A percentile compares a stretch with the other conserved stretches of the same genome.
Conservation (phyloP, 2,888 invertebrate species). For the Microctonus aethiopoides region DNA sequence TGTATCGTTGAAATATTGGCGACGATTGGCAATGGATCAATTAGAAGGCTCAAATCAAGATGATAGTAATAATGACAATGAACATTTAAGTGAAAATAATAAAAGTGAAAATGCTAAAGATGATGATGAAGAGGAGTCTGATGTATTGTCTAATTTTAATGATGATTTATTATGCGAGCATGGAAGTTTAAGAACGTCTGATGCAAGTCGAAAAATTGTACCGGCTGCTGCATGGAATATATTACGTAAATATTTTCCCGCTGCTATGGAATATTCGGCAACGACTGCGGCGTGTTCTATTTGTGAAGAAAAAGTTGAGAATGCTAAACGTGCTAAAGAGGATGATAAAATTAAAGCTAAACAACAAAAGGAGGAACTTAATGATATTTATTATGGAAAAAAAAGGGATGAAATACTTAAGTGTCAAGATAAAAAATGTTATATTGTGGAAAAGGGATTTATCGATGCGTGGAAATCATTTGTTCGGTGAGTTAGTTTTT, state of each 20-base stretch:
- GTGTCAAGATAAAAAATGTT: conserved; percentile 49
- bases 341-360: conserved; percentile 62
- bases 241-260: conserved; percentile 68
- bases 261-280: conserved; percentile 61
- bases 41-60: conserved; percentile 17
- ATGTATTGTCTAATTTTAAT: conserved; percentile 68
- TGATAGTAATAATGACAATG: conserved; percentile 29
- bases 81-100: conserved; percentile 25
- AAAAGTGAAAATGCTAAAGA: conserved; percentile 44
- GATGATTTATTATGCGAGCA: conserved; percentile 71
- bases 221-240: conserved; percentile 69
- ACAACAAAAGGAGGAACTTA: conserved; percentile 57
- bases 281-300: conserved; percentile 58
- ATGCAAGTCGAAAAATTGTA: conserved; percentile 67
- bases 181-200: conserved; percentile 61
- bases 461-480: conserved; percentile 61
- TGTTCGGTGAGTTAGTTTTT: conserved; percentile 58
- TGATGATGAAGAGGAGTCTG: conserved; percentile 59
- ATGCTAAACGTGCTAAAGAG: conserved; percentile 57
- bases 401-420: conserved; percentile 56
- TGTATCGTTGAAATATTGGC: conserved; percentile 70
- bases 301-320: conserved; percentile 58
- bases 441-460: conserved; percentile 59
- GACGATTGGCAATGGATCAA: conserved; percentile 65
- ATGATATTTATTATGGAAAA: conserved; percentile 57